Conservation (phyloP, 2,113 vertebrate genomes). For the Mirza zaza region DNA sequence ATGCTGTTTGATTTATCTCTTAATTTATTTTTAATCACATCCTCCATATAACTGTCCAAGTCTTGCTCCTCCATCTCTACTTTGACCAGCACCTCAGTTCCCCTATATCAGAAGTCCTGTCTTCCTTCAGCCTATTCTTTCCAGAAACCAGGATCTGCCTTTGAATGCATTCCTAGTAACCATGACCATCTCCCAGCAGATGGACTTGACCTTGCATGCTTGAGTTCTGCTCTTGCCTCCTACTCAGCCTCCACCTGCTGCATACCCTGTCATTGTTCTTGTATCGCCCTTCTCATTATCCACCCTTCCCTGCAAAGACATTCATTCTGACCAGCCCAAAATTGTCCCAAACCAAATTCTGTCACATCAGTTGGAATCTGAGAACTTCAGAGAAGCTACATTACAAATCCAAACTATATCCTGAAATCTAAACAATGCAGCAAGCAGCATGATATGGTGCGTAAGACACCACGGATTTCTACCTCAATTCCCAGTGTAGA, state of each 20-base stretch:
- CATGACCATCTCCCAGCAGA: neutral
- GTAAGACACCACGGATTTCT: neutral
- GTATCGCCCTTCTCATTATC: neutral
- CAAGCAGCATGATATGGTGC: neutral
- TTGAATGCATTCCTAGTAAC: neutral
- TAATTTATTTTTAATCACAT: neutral
- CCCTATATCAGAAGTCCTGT: neutral
- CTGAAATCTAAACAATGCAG: neutral
- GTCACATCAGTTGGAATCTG: neutral
- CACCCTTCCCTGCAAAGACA: neutral
- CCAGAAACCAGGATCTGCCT: neutral
- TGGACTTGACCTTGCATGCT: neutral
- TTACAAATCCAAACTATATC: neutral
- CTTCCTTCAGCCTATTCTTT: neutral
- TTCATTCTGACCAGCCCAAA: neutral
- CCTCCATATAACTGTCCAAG: neutral
- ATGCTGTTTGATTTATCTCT: neutral
- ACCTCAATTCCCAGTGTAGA: neutral
- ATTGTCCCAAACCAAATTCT: neutral
- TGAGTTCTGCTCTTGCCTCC: neutral
- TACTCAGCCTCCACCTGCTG: neutral
- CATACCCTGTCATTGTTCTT: neutral
- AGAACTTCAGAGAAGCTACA: neutral
- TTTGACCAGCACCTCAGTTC: neutral
- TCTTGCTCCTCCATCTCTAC: neutral